phyloP scores from a whole-genome alignment of 92 coral and sea anemone genomes.

The Phymanthus crucifer region DNA sequence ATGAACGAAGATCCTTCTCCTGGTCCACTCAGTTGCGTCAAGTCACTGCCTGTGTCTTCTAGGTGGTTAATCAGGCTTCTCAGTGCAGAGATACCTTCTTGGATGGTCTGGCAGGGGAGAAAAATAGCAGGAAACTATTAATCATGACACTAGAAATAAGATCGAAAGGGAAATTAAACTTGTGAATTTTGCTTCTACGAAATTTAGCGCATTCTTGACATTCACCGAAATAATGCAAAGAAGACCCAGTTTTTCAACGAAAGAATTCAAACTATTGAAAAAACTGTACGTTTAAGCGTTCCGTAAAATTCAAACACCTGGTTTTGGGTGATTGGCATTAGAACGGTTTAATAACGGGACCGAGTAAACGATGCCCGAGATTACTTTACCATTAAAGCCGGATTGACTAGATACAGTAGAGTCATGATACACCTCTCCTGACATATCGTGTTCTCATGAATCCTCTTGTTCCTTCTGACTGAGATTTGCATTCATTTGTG shows the following conservation, averaged over 20 bases:
- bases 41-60: constrained; percentile 91
- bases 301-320: too few relatives aligned
- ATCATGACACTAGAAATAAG: neutral
- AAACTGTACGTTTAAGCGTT: too few relatives aligned
- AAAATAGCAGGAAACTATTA: neutral
- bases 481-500: neutral
- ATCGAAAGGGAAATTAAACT: neutral
- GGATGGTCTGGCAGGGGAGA: constrained; percentile 72
- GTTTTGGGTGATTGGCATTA: too few relatives aligned
- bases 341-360: too few relatives aligned
- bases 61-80: constrained; percentile 80
- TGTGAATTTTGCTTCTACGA: too few relatives aligned
- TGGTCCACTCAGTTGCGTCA: constrained; percentile 88
- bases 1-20: constrained; percentile 78
- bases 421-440: neutral
- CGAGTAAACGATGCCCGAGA: too few relatives aligned
- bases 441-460: neutral
- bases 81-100: constrained; percentile 88
- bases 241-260: too few relatives aligned
- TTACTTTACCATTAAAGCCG: constrained; percentile 24
- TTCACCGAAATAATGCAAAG: too few relatives aligned
- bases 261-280: too few relatives aligned
- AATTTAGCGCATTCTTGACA: too few relatives aligned
- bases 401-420: constrained; percentile 34
- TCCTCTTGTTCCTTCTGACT: neutral